Conservation (phyloP, 2,888 invertebrate genomes). For the Brenthis hecate region DNA sequence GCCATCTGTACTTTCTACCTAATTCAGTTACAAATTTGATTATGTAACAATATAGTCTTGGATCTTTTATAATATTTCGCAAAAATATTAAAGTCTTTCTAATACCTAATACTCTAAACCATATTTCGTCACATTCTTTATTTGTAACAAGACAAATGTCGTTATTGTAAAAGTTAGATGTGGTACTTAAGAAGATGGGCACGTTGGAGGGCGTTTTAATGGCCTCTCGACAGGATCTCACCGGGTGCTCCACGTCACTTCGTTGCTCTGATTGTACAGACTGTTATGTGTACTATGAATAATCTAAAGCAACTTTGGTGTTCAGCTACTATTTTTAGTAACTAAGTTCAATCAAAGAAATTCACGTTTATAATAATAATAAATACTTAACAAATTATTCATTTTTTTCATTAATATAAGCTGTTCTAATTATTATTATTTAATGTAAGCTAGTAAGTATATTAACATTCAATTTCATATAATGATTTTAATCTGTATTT, state of each 20-base stretch:
- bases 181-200: constrained; percentile 76
- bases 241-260: constrained; percentile 76
- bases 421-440: no score
- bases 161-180: constrained; percentile 59
- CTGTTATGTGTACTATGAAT: constrained; percentile 70
- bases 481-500: no score
- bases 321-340: constrained; percentile 1
- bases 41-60: constrained; percentile 62
- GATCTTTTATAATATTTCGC: constrained; percentile 12
- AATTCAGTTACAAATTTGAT: constrained; percentile 79
- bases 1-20: constrained; percentile 79
- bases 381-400: no score
- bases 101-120: constrained; percentile 6
- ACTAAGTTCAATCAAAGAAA: no score
- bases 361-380: no score
- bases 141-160: constrained; percentile 41
- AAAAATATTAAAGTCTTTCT: neutral
- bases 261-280: constrained; percentile 76
- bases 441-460: no score
- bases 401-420: no score
- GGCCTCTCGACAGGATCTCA: constrained; percentile 75
- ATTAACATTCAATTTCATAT: no score
- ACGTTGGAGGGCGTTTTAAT: constrained; percentile 74
- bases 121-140: constrained; percentile 27
- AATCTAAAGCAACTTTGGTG: constrained; percentile 44